phyloP scores from a whole-genome alignment of 2,888 invertebrate genomes.

The Heterodera filipjevi region DNA sequence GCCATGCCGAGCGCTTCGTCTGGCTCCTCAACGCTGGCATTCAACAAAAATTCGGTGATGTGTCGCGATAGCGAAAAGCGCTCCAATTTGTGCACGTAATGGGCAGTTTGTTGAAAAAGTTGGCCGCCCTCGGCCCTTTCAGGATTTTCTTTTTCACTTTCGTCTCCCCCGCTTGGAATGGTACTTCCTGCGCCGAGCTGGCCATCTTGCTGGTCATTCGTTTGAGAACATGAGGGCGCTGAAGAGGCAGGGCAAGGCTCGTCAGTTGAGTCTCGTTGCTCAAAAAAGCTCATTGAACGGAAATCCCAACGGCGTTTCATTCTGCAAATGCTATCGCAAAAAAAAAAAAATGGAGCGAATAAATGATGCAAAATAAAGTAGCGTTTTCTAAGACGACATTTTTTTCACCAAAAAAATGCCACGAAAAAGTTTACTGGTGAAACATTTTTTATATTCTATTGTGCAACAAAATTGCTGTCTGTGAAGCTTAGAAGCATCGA shows the following conservation, averaged over 20 bases:
- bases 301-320: not conserved
- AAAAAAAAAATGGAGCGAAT: too few relatives aligned
- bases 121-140: too few relatives aligned
- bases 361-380: too few relatives aligned
- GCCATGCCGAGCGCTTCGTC: not conserved
- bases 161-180: not conserved
- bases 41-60: not conserved
- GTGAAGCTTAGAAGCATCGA: too few relatives aligned
- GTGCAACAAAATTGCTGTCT: too few relatives aligned
- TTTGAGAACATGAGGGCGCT: too few relatives aligned
- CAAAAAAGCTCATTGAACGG: not conserved
- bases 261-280: not conserved
- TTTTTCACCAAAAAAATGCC: too few relatives aligned
- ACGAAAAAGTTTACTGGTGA: too few relatives aligned
- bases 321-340: not conserved
- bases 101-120: not conserved
- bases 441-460: too few relatives aligned
- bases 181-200: not conserved
- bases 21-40: not conserved
- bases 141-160: too few relatives aligned
- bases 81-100: not conserved
- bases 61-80: not conserved
- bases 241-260: not conserved
- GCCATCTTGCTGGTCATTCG: too few relatives aligned
- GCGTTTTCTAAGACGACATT: too few relatives aligned